phyloP scores from a whole-genome alignment of 2,797 vertebrate genomes.

The Galagoides demidoff region DNA sequence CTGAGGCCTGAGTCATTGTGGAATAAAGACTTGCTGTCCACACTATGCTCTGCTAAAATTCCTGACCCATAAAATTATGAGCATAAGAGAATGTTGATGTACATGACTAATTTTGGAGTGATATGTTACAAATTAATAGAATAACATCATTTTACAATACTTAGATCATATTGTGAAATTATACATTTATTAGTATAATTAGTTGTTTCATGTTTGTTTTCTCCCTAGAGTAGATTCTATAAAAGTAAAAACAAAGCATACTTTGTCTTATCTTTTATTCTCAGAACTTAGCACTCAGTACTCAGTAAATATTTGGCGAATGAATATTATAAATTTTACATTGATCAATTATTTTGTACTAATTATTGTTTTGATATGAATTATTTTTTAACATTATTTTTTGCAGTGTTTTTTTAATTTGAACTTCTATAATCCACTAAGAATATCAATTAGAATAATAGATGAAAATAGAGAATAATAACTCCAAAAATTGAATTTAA shows the following conservation, averaged over 20 bases:
- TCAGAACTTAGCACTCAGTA: background rate
- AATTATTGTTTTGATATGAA: slow-evolving; percentile 23
- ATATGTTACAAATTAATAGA: background rate
- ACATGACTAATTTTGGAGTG: background rate
- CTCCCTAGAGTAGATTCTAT: background rate
- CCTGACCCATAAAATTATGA: background rate
- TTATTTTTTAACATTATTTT: background rate
- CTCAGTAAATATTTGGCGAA: slow-evolving; percentile 29
- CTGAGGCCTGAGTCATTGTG: background rate
- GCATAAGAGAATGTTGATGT: background rate
- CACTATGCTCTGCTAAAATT: background rate
- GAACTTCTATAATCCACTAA: background rate
- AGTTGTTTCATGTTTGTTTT: slow-evolving; percentile 29
- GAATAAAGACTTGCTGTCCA: background rate
- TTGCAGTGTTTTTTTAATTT: background rate
- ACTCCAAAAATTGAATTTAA: background rate
- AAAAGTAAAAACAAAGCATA: slow-evolving; percentile 2
- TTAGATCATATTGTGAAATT: background rate
- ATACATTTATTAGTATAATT: background rate
- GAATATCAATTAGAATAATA: slow-evolving; percentile 12
- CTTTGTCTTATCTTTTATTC: slow-evolving; percentile 4
- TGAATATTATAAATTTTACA: background rate
- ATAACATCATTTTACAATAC: slow-evolving; percentile 20
- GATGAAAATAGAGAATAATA: background rate
- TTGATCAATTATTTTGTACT: slow-evolving; percentile 13